Evolutionary conservation across 2,113 vertebrate genomes (phyloP).

Genomic region (Sprattus sprattus): DNA sequence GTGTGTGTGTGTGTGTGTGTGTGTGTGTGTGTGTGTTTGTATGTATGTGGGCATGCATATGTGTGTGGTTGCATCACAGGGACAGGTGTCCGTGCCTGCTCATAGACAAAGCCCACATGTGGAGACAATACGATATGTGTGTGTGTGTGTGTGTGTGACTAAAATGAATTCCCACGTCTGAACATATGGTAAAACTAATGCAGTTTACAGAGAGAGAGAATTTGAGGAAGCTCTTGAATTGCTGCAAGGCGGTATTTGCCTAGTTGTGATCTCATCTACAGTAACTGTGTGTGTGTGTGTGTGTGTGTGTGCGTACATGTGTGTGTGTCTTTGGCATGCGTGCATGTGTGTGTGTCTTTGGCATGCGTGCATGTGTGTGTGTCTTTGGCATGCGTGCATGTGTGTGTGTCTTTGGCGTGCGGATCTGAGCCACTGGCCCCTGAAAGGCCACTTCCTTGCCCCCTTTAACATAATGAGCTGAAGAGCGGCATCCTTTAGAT

Average conservation of each 20-base stretch:
- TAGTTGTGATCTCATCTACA: neutral
- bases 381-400: neutral
- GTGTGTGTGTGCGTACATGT: neutral
- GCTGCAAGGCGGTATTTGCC: neutral
- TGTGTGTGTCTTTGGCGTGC: neutral
- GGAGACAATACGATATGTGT: neutral
- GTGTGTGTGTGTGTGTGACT: neutral
- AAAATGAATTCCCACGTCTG: neutral
- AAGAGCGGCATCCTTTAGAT: neutral
- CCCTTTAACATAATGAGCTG: neutral
- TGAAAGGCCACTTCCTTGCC: neutral
- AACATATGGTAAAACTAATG: neutral
- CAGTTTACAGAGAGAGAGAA: neutral
- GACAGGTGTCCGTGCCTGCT: neutral
- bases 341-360: neutral
- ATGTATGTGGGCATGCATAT: neutral
- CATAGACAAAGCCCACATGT: neutral
- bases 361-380: neutral
- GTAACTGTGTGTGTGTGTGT: neutral
- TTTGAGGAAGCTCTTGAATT: neutral
- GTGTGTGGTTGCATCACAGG: neutral
- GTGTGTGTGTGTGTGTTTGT: neutral
- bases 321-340: neutral
- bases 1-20: slow-evolving; percentile 9
- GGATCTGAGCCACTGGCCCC: neutral